phyloP scores from a whole-genome alignment of 2,888 invertebrate species.

The Invenusta paracnida region DNA sequence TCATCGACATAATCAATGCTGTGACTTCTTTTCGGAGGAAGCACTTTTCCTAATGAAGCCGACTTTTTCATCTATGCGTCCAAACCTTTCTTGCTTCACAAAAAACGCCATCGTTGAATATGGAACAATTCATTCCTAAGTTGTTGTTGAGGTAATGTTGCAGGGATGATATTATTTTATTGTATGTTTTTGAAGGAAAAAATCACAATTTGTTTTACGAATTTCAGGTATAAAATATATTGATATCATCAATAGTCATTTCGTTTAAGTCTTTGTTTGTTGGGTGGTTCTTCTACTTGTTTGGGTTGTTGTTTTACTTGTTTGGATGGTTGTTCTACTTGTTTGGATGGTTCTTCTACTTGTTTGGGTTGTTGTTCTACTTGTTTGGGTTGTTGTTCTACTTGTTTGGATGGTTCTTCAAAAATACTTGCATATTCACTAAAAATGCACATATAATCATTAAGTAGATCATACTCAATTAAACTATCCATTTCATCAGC shows the following conservation, averaged over 20 bases:
- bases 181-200: not conserved
- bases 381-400: not conserved
- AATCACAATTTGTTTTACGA: not conserved
- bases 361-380: not conserved
- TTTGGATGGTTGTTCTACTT: too few relatives aligned
- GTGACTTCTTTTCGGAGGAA: slow-evolving; percentile 7
- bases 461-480: not conserved
- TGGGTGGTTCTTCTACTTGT: too few relatives aligned
- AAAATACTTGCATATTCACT: not conserved
- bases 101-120: not conserved
- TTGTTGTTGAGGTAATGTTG: not conserved
- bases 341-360: too few relatives aligned
- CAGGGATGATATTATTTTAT: not conserved
- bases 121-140: not conserved
- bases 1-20: slow-evolving; percentile 4
- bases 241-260: too few relatives aligned
- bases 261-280: not conserved
- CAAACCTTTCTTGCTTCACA: slow-evolving; percentile 9
- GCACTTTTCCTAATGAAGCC: not conserved
- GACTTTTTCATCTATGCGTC: not conserved
- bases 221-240: slow-evolving; percentile 25
- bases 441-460: not conserved
- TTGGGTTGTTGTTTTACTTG: too few relatives aligned
- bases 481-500: slow-evolving; percentile 17
- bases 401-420: not conserved